Base-by-base conservation (phyloP, 1,140 invertebrate species). In the Drosophila kohkoa region DNA sequence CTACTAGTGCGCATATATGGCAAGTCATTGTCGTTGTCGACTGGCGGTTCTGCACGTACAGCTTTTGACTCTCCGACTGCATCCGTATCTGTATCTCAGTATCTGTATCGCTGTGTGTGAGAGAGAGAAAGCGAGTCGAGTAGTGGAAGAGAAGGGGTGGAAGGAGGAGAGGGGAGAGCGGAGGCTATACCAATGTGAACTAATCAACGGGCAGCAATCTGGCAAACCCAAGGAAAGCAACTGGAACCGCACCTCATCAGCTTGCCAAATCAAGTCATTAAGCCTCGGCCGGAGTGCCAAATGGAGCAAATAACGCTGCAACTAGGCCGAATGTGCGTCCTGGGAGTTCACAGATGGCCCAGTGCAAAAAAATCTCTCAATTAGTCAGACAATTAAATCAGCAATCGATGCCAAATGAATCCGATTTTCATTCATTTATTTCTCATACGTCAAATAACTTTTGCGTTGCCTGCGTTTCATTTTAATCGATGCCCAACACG, bases 341-440 rank as follows among this genome's bases (percentile, higher is more conserved):
- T 89, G 85, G 86, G 85, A 80, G 85, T 89, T 89, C 78, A 79
- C 38, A 57, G 38, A 59, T 69, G 75, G 43, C 35, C 35, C 71
- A 64, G 32, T 10, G 65, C 55, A 71, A 91, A 90, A 90, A 91
- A 91, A 92, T 90, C 90, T 91, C 90, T 92, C 90, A 92, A 92
- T 92, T 92, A 92, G 90, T 92, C 87, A 82, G 90, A 86, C 90
- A 92, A 92, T 92, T 92, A 92, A 92, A 90, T 90, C 90, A 91
- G 82, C 72, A 80, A 89, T 81, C 82, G 72, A 90, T 68, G 43
- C 71, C 52, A 88, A 75, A 65, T 73, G 70, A 75, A 89, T 77
- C 55, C 67, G 71, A 78, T 81, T 76, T 76, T 48, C 78, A 83
- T 71, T 66, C 54, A 51, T 67, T 77, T 74, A 77, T 64, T 52